Conservation (phyloP, 64 coral and sea anemone species). For the Montipora foliosa region DNA sequence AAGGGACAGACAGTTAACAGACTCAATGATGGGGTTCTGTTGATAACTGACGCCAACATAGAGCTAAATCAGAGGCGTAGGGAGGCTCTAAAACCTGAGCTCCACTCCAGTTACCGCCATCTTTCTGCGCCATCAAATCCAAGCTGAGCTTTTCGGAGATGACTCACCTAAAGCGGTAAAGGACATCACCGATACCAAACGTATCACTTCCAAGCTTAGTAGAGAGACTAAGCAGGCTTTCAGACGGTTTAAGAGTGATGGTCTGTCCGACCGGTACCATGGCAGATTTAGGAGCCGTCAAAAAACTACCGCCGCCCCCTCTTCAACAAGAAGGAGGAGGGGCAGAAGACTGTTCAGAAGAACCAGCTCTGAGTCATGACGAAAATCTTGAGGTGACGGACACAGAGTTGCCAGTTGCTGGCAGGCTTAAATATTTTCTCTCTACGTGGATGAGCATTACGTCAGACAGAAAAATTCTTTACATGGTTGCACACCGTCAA, state of each 20-base stretch:
- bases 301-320: constrained; percentile 42
- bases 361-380: constrained; percentile 16
- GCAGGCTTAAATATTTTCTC: constrained; percentile 23
- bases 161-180: constrained; percentile 34
- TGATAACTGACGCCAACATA: too few relatives aligned
- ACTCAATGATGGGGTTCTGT: too few relatives aligned
- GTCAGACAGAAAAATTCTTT: constrained; percentile 27
- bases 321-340: neutral
- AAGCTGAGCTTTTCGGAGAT: constrained; percentile 57
- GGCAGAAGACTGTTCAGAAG: constrained; percentile 1
- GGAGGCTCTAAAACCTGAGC: neutral
- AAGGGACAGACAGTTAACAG: too few relatives aligned
- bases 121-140: constrained; percentile 49
- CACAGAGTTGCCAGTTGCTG: constrained; percentile 25
- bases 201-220: constrained; percentile 49
- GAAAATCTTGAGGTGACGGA: constrained; percentile 19
- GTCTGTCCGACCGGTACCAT: constrained; percentile 23
- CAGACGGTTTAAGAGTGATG: constrained; percentile 43
- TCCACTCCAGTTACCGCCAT: constrained; percentile 32
- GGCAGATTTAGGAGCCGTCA: neutral
- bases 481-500: constrained; percentile 25
- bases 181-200: constrained; percentile 42
- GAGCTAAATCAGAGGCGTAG: too few relatives aligned
- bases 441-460: constrained; percentile 15
- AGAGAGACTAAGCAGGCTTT: constrained; percentile 29